Conservation (phyloP, 2,113 vertebrate genomes). For the Muscicapa adusta region DNA sequence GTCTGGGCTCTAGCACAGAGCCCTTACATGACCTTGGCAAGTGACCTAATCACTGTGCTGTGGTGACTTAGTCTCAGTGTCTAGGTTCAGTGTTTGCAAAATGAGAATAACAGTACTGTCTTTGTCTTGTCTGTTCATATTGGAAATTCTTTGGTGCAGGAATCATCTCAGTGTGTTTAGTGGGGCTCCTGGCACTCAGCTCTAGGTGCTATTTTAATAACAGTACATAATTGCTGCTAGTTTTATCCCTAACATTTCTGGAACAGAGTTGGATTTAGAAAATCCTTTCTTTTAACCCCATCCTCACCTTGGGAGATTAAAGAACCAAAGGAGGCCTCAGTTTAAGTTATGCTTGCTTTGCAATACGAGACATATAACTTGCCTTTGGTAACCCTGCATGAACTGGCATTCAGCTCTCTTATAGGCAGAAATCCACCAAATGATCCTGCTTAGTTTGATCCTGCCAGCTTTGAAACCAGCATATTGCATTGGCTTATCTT, state of each 20-base stretch:
- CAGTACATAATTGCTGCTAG: slow-evolving; percentile 17
- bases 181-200: neutral
- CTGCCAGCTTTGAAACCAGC: neutral
- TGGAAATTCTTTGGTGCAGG: slow-evolving; percentile 36
- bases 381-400: neutral
- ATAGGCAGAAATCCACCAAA: neutral
- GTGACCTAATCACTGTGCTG: neutral
- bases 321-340: neutral
- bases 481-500: neutral
- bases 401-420: neutral
- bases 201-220: slow-evolving; percentile 50
- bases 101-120: slow-evolving; percentile 33
- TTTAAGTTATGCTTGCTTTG: neutral
- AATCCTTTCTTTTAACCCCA: slow-evolving; percentile 24
- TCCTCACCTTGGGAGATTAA: neutral
- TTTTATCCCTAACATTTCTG: slow-evolving; percentile 18
- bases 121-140: slow-evolving; percentile 51
- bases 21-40: slow-evolving; percentile 19
- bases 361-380: neutral
- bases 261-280: neutral
- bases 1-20: neutral
- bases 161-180: slow-evolving; percentile 20
- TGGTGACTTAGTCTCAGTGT: neutral
- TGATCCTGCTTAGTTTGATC: neutral
- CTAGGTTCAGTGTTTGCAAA: slow-evolving; percentile 7